These are phyloP conservation scores for Drosophila yooni DNA, from an alignment of 2,888 invertebrate species.

Conservation along the genomic window DNA sequence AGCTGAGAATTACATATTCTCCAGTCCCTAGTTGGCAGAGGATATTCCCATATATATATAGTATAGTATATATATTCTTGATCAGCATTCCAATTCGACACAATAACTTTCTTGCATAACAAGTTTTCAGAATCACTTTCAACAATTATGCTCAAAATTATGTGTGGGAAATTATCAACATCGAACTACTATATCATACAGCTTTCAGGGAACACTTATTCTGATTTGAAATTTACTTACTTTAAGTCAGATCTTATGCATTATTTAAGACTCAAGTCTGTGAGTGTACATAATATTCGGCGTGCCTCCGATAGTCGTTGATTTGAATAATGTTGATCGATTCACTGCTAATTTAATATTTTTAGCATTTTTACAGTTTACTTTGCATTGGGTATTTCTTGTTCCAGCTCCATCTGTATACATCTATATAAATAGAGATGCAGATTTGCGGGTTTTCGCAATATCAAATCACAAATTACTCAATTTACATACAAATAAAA, in stretches of 20 bases:
- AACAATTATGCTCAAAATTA: neutral
- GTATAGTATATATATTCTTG: neutral
- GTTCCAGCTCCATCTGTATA: neutral
- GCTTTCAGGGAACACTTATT: no score
- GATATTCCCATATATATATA: neutral
- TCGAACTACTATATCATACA: no score
- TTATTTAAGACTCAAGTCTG: neutral
- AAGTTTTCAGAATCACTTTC: neutral
- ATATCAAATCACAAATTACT: neutral
- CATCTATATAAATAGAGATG: neutral
- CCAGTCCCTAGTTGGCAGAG: no score
- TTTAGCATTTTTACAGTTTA: neutral
- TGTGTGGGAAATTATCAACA: no score
- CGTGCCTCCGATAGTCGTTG: neutral
- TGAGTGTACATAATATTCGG: neutral
- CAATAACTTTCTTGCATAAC: no score
- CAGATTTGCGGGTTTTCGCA: neutral
- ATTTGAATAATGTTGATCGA: neutral
- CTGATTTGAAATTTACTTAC: no score
- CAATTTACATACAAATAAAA: neutral
- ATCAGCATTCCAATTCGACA: neutral
- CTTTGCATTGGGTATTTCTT: neutral
- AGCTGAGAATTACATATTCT: neutral
- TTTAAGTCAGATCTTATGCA: no score
- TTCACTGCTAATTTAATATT: neutral